Evolutionary conservation across 30 jellyfish, hydroid and myxozoan genomes (phyloP).

Genomic region (Cassiopea andromeda): DNA sequence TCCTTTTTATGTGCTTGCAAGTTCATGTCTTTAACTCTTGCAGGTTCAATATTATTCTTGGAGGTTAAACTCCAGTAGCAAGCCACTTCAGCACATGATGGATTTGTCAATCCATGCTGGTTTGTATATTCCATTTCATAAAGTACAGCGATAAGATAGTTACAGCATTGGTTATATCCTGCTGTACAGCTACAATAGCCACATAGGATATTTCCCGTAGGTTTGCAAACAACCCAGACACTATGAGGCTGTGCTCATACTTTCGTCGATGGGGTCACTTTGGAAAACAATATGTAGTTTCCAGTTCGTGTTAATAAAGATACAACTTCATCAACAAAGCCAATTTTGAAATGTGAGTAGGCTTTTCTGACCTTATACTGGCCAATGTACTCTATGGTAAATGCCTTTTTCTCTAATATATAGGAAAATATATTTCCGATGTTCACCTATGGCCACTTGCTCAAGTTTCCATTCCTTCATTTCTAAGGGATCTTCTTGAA

Average conservation of each 20-base stretch:
- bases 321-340: constrained; percentile 61
- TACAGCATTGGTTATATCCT: constrained; percentile 13
- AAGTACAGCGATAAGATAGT: constrained; percentile 13
- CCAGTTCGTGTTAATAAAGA: constrained; percentile 32
- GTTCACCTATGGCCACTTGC: constrained; percentile 50
- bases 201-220: constrained; percentile 28
- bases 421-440: constrained; percentile 63
- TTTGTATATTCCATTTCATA: constrained; percentile 18
- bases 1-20: constrained; percentile 13
- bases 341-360: constrained; percentile 49
- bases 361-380: constrained; percentile 59
- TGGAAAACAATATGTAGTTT: constrained; percentile 23
- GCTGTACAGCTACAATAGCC: neutral
- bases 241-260: constrained; percentile 44
- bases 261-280: constrained; percentile 39
- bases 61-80: constrained; percentile 22
- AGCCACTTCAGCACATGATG: constrained; percentile 44
- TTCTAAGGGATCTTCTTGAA: constrained; percentile 37
- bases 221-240: constrained; percentile 43
- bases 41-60: constrained; percentile 24
- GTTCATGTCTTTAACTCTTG: constrained; percentile 30
- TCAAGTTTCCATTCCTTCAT: constrained; percentile 54
- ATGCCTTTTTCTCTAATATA: constrained; percentile 38
- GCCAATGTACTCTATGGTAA: constrained; percentile 47
- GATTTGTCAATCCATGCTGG: constrained; percentile 7